A percentile compares a stretch with the other conserved stretches of the same genome.
These are phyloP conservation scores for Acheta domesticus DNA, from an alignment of 2,888 invertebrate genomes.

Conservation along the genomic window DNA sequence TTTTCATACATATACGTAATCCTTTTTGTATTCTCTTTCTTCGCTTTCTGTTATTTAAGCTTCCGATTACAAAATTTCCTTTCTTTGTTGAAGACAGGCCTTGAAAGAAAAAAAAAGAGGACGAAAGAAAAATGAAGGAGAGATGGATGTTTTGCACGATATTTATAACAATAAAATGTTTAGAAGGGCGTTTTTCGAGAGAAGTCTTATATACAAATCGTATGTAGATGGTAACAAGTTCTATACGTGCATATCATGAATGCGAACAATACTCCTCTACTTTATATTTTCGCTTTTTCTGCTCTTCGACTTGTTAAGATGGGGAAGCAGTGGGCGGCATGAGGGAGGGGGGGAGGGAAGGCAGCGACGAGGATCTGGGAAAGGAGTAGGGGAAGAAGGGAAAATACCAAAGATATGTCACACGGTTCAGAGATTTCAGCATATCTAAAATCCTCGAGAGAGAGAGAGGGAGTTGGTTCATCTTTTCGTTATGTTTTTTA, in stretches of 20 bases:
- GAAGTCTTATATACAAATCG: neutral
- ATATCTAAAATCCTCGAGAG: slow-evolving; percentile 19
- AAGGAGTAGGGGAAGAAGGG: neutral
- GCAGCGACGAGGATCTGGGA: neutral
- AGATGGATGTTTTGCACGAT: neutral
- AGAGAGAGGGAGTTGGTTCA: neutral
- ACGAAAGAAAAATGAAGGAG: neutral
- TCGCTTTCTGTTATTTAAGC: neutral
- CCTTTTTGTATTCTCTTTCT: neutral
- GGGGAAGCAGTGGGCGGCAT: too few species aligned
- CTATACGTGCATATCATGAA: slow-evolving; percentile 7
- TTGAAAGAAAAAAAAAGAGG: neutral
- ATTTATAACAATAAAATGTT: slow-evolving; percentile 3
- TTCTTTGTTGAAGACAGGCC: neutral
- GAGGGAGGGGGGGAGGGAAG: too few species aligned
- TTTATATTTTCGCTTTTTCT: neutral
- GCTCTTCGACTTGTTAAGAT: neutral
- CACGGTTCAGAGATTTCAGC: slow-evolving; percentile 28
- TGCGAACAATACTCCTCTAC: neutral
- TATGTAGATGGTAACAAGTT: neutral
- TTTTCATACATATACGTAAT: slow-evolving; percentile 7
- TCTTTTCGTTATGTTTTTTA: neutral
- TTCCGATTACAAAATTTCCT: slow-evolving; percentile 1
- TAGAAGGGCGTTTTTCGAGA: neutral
- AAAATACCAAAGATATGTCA: slow-evolving; percentile 33